A percentile compares a stretch with the other conserved stretches of the same genome.
phyloP scores from a whole-genome alignment of 2,113 vertebrate genomes.

The Lamprotornis superbus region DNA sequence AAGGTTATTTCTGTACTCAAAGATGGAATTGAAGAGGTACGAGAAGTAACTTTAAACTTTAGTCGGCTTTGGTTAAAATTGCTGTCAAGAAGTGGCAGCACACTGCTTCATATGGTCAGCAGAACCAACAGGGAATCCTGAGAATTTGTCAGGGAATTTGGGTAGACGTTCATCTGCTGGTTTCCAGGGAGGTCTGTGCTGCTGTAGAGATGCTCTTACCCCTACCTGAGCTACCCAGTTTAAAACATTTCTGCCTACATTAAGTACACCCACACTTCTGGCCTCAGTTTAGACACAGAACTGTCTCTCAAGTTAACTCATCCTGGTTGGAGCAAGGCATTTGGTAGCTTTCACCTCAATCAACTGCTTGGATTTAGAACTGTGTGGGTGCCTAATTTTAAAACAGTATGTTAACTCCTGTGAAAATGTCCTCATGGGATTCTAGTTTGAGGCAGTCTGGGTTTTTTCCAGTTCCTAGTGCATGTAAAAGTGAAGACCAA shows the following conservation, averaged over 20 bases:
- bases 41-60: background rate
- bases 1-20: background rate
- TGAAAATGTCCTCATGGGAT: slow-evolving; percentile 15
- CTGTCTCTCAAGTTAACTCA: slow-evolving; percentile 42
- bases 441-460: background rate
- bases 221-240: background rate
- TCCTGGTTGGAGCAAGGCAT: background rate
- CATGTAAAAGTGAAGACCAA: background rate
- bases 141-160: background rate
- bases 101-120: background rate
- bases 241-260: background rate
- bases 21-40: background rate
- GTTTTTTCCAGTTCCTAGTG: background rate
- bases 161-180: background rate
- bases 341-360: slow-evolving; percentile 41
- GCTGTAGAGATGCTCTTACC: background rate
- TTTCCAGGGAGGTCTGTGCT: background rate
- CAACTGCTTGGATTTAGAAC: slow-evolving; percentile 46
- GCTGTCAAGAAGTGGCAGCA: background rate
- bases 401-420: slow-evolving; percentile 11
- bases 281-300: background rate
- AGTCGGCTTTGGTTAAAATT: background rate
- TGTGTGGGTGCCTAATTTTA: slow-evolving; percentile 43
- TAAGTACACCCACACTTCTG: slow-evolving; percentile 23
- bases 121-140: background rate